Conservation (phyloP, 2,888 invertebrate species). For the Lasioglossum villosulum region DNA sequence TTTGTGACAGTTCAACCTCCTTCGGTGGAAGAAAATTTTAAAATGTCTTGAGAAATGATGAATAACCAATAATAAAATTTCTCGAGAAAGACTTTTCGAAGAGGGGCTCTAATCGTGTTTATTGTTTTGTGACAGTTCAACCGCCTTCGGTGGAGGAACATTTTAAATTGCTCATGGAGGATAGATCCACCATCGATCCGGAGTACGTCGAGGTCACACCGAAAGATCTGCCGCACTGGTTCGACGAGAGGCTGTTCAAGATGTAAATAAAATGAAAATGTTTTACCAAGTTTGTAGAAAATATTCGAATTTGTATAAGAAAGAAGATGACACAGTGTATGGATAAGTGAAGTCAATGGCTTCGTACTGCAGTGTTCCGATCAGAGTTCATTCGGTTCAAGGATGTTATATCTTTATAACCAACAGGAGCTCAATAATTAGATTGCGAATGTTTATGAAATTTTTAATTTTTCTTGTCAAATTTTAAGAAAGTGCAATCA, state of each 20-base stretch:
- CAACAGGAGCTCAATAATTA: neutral
- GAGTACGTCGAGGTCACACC: slow-evolving; percentile 43
- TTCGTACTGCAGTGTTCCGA: neutral
- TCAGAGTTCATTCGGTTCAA: neutral
- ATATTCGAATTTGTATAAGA: neutral
- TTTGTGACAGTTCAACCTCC: too few species aligned
- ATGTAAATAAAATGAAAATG: slow-evolving; percentile 61
- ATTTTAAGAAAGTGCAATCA: too few species aligned
- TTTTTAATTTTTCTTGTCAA: too few species aligned
- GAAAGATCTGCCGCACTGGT: slow-evolving; percentile 88
- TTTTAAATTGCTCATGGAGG: slow-evolving; percentile 62
- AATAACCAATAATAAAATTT: too few species aligned
- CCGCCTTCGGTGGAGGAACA: slow-evolving; percentile 73
- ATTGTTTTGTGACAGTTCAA: slow-evolving; percentile 65
- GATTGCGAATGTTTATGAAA: too few species aligned
- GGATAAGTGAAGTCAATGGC: neutral
- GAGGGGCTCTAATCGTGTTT: too few species aligned
- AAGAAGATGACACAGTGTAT: neutral
- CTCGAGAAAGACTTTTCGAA: too few species aligned
- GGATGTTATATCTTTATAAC: neutral
- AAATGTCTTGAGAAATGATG: too few species aligned
- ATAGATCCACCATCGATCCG: slow-evolving; percentile 59
- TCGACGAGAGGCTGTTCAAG: slow-evolving; percentile 87
- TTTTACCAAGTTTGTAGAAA: neutral
- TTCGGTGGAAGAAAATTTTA: too few species aligned